These are phyloP conservation scores for Bubalus kerabau DNA, from an alignment of 2,113 vertebrate genomes.

Conservation along the genomic window DNA sequence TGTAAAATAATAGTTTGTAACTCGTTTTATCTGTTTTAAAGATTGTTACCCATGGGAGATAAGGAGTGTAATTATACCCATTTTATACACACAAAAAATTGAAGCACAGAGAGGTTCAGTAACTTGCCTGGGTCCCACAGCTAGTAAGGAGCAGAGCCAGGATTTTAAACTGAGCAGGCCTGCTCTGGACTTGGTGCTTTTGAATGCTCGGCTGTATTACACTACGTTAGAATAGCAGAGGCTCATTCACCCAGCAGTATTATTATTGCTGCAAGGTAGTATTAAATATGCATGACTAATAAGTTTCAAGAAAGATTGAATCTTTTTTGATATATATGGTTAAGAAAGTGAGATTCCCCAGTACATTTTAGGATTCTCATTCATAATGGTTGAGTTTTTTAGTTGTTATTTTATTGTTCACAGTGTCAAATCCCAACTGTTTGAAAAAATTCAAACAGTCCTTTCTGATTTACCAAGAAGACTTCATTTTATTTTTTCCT, in stretches of 20 bases:
- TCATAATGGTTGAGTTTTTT: not conserved
- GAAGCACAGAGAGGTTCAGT: not conserved
- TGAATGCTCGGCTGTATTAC: not conserved
- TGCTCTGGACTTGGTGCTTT: not conserved
- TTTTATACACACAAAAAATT: not conserved
- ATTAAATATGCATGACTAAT: not conserved
- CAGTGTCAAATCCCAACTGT: not conserved
- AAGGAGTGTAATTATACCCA: not conserved
- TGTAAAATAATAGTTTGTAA: not conserved
- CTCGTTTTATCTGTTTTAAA: not conserved
- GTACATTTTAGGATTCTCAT: not conserved
- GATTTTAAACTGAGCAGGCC: too few relatives aligned
- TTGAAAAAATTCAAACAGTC: not conserved
- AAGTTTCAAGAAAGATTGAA: conserved; percentile 5
- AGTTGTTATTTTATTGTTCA: not conserved
- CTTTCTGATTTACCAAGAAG: not conserved
- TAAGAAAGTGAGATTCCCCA: not conserved
- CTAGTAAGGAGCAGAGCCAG: not conserved
- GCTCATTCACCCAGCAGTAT: not conserved
- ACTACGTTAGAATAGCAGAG: not conserved
- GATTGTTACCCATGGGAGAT: not conserved
- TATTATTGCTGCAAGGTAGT: not conserved
- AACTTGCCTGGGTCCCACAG: not conserved
- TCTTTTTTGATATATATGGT: not conserved
- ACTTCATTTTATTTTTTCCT: not conserved